Base-by-base conservation (phyloP, 2,888 invertebrate species). In the Lasius platythorax region DNA sequence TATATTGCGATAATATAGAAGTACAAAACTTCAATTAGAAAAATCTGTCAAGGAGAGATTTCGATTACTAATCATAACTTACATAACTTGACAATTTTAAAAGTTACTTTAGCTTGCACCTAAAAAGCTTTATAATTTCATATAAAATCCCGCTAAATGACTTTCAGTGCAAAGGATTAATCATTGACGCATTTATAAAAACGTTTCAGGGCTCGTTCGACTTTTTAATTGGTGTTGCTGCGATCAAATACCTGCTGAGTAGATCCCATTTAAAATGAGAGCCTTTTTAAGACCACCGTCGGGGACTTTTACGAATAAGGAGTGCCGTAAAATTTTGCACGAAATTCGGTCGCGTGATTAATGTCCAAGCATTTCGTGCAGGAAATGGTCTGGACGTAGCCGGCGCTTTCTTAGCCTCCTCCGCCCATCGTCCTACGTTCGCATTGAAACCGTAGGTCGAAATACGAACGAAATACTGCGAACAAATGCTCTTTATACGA, bases 401-500 rank as follows among this genome's bases (percentile, higher is more conserved):
- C 76, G 23, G 50, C 63, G 72, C 85, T 76, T 74, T 85, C 82
- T 82, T 70, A 43, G 5, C 53, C 79, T 83, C 75, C 86, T 87
- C 87, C 88, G 85, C 88, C 89, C 87, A 89, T 86, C 83, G 83
- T 83, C 87, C 88, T 88, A 82, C 85, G 87, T 86, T 68, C 84
- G 73, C 85, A 76, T 79, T 70, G 73, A 81, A 86, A 85, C 84
- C 83, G 82, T 84, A 85, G 85, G 82, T 85, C 82, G 83, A 73
- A 84, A 86, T 79, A 76, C 33, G 53, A 85, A 74, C 18, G 75
- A 83, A 85, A 82, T 58, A 43, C 85, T 74, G 78, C 86, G 76
- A 84, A 86, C 72, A 74, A 75, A 72, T 56, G 56, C 46, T 84
- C 86, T 79, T 84, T 81, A 28, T 85, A 68, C 11, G 30, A 61